Percentiles rank a stretch among this genome's conserved stretches.
These are phyloP conservation scores for Pantherophis alleghaniensis DNA, from an alignment of 2,797 vertebrate genomes.

Conservation along the genomic window DNA sequence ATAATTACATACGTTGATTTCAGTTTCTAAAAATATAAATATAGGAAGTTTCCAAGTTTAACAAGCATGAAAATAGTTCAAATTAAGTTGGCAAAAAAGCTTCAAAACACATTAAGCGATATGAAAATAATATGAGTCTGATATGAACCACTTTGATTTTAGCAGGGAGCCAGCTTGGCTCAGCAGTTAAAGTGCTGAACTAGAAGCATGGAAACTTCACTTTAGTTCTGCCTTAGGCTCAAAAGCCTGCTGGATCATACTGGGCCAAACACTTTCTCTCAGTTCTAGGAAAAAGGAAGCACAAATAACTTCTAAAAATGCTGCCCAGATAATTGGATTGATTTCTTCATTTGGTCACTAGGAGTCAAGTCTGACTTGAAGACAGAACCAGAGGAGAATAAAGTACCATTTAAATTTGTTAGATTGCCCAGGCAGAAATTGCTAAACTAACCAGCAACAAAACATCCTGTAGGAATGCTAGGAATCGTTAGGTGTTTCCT, in stretches of 20 bases:
- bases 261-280: neutral
- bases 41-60: neutral
- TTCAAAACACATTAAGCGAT: neutral
- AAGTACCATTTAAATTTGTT: neutral
- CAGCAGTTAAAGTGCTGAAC: neutral
- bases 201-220: neutral
- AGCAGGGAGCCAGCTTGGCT: neutral
- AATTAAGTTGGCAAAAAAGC: neutral
- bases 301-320: neutral
- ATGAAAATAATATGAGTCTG: neutral
- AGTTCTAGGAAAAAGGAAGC: neutral
- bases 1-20: neutral
- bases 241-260: neutral
- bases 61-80: neutral
- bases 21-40: neutral
- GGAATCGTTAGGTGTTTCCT: neutral
- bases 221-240: neutral
- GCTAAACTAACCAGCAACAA: neutral
- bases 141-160: neutral
- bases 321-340: neutral
- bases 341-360: neutral
- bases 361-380: neutral
- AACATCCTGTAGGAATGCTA: neutral
- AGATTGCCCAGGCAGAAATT: neutral
- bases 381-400: neutral